Evolutionary conservation across 2,113 vertebrate species (phyloP).

Genomic region (Triplophysa tibetana): DNA sequence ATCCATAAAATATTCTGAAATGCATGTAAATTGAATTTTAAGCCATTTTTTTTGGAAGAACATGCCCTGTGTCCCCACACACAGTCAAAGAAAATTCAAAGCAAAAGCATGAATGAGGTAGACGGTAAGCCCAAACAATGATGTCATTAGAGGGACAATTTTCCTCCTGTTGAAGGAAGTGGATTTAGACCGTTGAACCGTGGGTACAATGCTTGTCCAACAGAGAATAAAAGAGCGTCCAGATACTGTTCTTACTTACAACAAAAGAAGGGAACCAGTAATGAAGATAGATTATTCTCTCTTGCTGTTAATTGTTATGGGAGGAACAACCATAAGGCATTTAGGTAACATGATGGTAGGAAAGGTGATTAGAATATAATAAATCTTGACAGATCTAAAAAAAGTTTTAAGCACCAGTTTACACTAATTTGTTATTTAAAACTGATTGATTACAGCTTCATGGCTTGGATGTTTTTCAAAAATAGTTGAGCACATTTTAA

Average conservation of each 20-base stretch:
- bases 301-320: not conserved
- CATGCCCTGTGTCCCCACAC: not conserved
- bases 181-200: not conserved
- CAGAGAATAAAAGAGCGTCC: not conserved
- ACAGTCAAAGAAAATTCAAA: not conserved
- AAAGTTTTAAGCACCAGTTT: too few species aligned
- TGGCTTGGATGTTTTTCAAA: not conserved
- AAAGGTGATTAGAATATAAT: too few species aligned
- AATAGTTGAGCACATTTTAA: too few species aligned
- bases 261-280: not conserved
- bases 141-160: not conserved
- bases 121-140: slow-evolving; percentile 24
- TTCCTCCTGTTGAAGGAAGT: not conserved
- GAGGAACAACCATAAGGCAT: not conserved
- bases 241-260: not conserved
- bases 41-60: not conserved
- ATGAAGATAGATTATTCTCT: not conserved
- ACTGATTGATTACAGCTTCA: not conserved
- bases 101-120: slow-evolving; percentile 5
- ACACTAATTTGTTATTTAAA: too few species aligned
- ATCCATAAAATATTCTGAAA: too few species aligned
- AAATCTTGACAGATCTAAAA: too few species aligned
- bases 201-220: not conserved
- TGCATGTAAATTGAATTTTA: not conserved
- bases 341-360: not conserved